Evolutionary conservation across 2,888 invertebrate genomes (phyloP).

Genomic region (Heliconius ismenius): DNA sequence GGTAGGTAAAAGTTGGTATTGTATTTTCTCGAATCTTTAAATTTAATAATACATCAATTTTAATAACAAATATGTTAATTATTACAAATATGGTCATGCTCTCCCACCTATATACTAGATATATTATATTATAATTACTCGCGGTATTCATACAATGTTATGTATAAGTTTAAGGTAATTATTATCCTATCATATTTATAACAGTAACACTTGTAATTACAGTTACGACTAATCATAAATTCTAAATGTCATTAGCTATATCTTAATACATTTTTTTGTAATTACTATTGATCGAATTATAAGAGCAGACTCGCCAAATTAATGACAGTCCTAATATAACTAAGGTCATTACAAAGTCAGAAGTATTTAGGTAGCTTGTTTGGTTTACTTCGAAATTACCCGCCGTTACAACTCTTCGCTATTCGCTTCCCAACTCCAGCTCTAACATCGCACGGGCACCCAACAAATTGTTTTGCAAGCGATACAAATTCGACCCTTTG

Average conservation of each 20-base stretch:
- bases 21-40: too few species aligned
- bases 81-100: too few species aligned
- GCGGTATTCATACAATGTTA: too few species aligned
- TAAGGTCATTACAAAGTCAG: conserved; percentile 30
- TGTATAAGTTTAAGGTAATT: too few species aligned
- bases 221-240: too few species aligned
- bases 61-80: too few species aligned
- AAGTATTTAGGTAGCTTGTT: conserved; percentile 35
- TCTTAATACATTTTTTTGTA: background rate
- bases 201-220: too few species aligned
- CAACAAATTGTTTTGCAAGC: conserved; percentile 71
- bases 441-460: conserved; percentile 48
- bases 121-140: too few species aligned
- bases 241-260: background rate
- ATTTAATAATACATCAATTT: too few species aligned
- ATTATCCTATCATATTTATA: too few species aligned
- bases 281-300: background rate
- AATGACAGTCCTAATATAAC: conserved; percentile 7
- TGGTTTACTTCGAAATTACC: conserved; percentile 46
- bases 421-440: conserved; percentile 49
- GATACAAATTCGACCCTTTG: conserved; percentile 65
- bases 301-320: background rate
- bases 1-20: too few species aligned
- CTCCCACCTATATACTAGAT: too few species aligned
- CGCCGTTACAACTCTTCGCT: conserved; percentile 39